Evolutionary conservation across 1,140 invertebrate species (phyloP).

Genomic region (Achatina immaculata): DNA sequence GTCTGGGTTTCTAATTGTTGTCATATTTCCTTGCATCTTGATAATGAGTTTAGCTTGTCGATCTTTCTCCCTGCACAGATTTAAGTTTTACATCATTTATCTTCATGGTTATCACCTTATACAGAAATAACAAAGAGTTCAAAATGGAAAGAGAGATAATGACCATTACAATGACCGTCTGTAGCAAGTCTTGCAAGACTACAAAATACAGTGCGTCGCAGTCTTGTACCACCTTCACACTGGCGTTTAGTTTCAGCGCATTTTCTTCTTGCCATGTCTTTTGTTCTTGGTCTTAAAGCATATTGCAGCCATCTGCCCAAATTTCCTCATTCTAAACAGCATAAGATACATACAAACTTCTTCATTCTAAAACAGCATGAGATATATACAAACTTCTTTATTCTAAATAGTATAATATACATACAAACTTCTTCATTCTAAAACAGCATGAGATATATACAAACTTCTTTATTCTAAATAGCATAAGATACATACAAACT

Average conservation of each 20-base stretch:
- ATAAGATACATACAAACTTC: too few relatives aligned
- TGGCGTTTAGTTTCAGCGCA: not conserved
- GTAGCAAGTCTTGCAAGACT: not conserved
- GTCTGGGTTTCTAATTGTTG: slow-evolving; percentile 71
- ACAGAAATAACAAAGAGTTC: not conserved
- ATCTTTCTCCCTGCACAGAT: slow-evolving; percentile 72
- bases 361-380: too few relatives aligned
- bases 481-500: too few relatives aligned
- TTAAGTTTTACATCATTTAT: not conserved
- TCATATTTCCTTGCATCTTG: slow-evolving; percentile 74
- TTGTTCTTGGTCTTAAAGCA: too few relatives aligned
- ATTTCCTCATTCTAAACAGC: too few relatives aligned
- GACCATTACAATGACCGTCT: not conserved
- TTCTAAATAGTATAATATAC: too few relatives aligned
- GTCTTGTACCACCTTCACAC: not conserved
- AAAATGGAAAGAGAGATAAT: not conserved
- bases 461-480: too few relatives aligned
- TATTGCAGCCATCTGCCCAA: too few relatives aligned
- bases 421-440: too few relatives aligned
- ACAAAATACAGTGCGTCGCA: not conserved
- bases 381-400: too few relatives aligned
- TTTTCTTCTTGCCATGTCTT: too few relatives aligned
- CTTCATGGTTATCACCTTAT: not conserved
- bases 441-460: too few relatives aligned
- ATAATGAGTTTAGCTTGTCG: slow-evolving; percentile 75